phyloP scores from a whole-genome alignment of 2,888 invertebrate species.

The Aelia acuminata region DNA sequence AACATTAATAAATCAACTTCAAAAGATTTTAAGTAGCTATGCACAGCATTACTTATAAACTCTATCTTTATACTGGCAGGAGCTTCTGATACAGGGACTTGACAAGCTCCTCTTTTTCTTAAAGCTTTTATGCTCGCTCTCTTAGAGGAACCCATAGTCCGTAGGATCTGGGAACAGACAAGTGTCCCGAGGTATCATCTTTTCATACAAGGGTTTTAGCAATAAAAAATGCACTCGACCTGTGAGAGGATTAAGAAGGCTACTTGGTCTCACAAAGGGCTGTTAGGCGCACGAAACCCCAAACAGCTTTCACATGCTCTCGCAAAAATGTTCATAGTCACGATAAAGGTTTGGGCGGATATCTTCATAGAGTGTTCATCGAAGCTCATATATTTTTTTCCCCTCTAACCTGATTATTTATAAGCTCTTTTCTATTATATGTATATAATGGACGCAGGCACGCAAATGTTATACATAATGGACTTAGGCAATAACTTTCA shows the following conservation, averaged over 20 bases:
- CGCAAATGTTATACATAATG: no score
- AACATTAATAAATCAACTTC: no score
- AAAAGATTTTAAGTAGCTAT: no score
- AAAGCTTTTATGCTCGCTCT: not conserved
- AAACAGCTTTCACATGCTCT: constrained; percentile 7
- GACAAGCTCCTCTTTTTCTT: not conserved
- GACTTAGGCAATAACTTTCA: no score
- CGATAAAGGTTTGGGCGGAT: not conserved
- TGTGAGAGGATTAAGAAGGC: constrained; percentile 42
- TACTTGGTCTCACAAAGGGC: constrained; percentile 2
- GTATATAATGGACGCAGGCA: no score
- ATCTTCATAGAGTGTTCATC: not conserved
- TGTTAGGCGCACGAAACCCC: constrained; percentile 44
- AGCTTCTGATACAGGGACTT: not conserved
- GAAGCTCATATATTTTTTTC: not conserved
- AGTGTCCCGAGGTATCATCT: constrained; percentile 35
- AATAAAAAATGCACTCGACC: constrained; percentile 44
- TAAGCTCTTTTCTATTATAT: not conserved
- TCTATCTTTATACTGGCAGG: not conserved
- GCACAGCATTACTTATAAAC: no score
- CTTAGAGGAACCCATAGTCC: no score
- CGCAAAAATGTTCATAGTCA: constrained; percentile 16
- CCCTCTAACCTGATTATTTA: not conserved
- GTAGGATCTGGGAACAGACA: constrained; percentile 34
- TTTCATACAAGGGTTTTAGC: constrained; percentile 33